Evolutionary conservation across 2,113 vertebrate genomes (phyloP), one percentile per base, ranked within the genome.

Genomic region (Axis porcinus): DNA sequence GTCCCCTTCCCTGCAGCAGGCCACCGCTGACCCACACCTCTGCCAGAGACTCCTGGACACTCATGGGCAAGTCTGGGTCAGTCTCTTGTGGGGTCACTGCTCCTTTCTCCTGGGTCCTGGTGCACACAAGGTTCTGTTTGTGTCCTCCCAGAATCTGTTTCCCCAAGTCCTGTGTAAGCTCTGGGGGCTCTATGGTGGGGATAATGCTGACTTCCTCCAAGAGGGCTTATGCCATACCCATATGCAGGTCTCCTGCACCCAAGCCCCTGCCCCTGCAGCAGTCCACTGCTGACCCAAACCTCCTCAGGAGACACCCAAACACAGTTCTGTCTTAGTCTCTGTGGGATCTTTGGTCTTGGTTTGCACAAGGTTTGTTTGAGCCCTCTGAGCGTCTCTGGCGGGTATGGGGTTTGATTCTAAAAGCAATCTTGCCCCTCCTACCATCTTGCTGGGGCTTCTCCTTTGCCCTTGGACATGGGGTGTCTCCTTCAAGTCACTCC

Each of bases 11-110:
- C 64, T 36, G 64, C 64, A 21, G 64, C 64, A 10, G 62, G 17
- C 8, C 17, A 1, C 8, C 1, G 2, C 17, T 1, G 9, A 5
- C 17, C 33, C 64, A 1, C 0, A 0, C 17, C 17, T 36, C 62
- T 4, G 5, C 15, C 7, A 33, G 33, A 67, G 62, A n/a, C 62
- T 67, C 8, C 33, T n/a, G 33, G 33, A 9, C 64, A 21, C 33
- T 36, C 64, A 36, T 4, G 2, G 64, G 33, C 64, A 67, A 36
- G 33, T 36, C 8, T 67, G 64, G 33, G 64, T 36, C 64, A 67
- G 64, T 67, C 64, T 36, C 33, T 11, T 1, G 33, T 21, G 64
- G 17, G 64, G 4, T 36, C 64, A 67, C 8, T 0, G 17, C 64
- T 36, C 17, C n/a, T 70, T 70, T 70, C n/a, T 17, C n/a, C 64